These are phyloP conservation scores for Pristionchus entomophagus DNA, from an alignment of 2,888 invertebrate genomes.

Conservation along the genomic window DNA sequence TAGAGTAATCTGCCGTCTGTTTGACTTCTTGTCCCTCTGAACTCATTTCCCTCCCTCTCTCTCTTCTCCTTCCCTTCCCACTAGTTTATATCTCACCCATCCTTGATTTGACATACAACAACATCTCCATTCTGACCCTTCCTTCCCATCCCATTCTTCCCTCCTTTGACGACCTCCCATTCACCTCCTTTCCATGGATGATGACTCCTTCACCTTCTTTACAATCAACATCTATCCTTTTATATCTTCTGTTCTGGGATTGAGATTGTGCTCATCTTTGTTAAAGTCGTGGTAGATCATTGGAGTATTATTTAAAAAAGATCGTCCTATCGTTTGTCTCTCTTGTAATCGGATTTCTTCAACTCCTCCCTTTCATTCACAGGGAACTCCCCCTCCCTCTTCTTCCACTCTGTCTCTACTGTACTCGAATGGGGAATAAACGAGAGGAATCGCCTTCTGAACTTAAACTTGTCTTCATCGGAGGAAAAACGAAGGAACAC, in stretches of 20 bases:
- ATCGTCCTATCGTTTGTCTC: neutral
- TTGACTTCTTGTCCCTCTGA: constrained; percentile 35
- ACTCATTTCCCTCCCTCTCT: constrained; percentile 25
- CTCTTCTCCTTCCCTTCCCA: neutral
- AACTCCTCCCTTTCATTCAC: constrained; percentile 16
- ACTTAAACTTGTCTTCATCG: constrained; percentile 13
- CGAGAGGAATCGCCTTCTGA: neutral
- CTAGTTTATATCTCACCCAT: neutral
- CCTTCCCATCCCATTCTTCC: constrained; percentile 2
- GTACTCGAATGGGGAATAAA: constrained; percentile 24
- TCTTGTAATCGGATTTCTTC: constrained; percentile 13
- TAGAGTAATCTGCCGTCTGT: constrained; percentile 30
- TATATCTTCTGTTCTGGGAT: neutral
- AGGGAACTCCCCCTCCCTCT: neutral
- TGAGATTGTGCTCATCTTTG: neutral
- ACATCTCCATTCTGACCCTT: constrained; percentile 12
- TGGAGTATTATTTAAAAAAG: neutral
- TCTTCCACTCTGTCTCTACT: neutral
- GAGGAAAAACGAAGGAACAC: neutral
- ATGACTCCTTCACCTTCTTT: neutral
- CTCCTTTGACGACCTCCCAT: neutral
- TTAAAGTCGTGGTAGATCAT: neutral
- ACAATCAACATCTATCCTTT: neutral
- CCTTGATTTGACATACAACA: too few species aligned
- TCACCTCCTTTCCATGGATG: constrained; percentile 29